Base-by-base conservation (phyloP, 2,888 invertebrate genomes). In the Cotesia congregata region DNA sequence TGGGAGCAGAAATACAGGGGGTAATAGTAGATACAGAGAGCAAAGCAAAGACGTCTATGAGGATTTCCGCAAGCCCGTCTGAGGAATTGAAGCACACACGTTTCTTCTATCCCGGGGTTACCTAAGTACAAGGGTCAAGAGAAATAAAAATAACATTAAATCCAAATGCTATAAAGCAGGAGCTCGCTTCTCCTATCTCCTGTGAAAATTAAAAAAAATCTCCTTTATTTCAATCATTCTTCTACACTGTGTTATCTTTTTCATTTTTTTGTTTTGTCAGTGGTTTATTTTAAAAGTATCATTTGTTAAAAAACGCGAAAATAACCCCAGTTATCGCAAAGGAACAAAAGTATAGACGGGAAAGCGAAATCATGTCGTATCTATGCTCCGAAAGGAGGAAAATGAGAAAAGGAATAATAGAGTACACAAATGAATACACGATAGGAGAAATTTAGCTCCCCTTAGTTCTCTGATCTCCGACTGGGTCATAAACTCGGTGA, bases 361-460 rank as follows among this genome's bases (percentile, higher is more conserved):
- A 30, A 73, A 80, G 79, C 77, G 76, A 74, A 79, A 78, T 78
- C 78, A 82, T 82, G 80, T 80, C 80, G 79, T 79, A 78, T 79
- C 75, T 73, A 67, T 60, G 40, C 15, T 15, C 72, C 79, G 78
- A 77, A 75, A 70, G 69, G 62, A 39, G 39, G 17, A 60, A 67
- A 65, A 60, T 17, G 61, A 50, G 50, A 50, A 50, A 65, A 65
- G 30, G 30, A 38, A 65, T 12, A 12, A 12, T 12, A 65, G 30
- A 65, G 65, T 30, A 65, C 61, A 67, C 59, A 70, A 74, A 67
- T 76, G 72, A 74, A 68, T 50, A 50, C 12, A 61, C 73, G 78
- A 77, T 77, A 77, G 81, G 75, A 79, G 83, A 83, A 83, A 81
- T 79, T 78, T 82, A 79, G 78, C 84, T 82, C 83, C 82, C 82